Evolutionary conservation across 2,797 vertebrate species (phyloP).

Genomic region (Platyrinchus mystaceus): DNA sequence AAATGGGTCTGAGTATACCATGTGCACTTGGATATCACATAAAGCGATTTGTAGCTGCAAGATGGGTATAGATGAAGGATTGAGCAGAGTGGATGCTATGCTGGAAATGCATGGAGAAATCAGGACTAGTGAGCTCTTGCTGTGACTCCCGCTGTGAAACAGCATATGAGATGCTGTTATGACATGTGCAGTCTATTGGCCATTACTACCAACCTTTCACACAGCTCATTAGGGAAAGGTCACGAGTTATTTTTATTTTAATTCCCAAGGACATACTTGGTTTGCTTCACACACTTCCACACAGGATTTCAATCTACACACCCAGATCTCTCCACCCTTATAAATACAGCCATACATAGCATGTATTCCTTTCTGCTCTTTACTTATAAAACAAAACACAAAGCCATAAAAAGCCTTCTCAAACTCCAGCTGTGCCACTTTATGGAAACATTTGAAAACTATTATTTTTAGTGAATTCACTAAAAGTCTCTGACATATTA

Average conservation of each 20-base stretch:
- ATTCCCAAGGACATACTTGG: constrained; percentile 18
- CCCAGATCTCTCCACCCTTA: not conserved
- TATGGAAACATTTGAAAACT: constrained; percentile 50
- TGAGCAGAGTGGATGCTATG: not conserved
- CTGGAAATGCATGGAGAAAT: constrained; percentile 33
- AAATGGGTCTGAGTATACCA: not conserved
- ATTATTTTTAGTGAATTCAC: constrained; percentile 30
- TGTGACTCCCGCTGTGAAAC: constrained; percentile 33
- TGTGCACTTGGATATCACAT: not conserved
- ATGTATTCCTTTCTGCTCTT: constrained; percentile 21
- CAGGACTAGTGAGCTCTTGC: constrained; percentile 6
- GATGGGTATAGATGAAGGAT: not conserved
- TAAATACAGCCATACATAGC: not conserved
- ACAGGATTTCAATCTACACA: not conserved
- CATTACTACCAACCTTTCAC: constrained; percentile 51
- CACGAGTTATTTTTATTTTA: constrained; percentile 32
- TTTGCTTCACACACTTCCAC: constrained; percentile 36
- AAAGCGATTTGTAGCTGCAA: not conserved
- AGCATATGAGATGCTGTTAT: constrained; percentile 20
- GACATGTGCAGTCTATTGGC: constrained; percentile 23
- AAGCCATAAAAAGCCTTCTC: constrained; percentile 40
- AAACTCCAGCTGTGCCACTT: constrained; percentile 48
- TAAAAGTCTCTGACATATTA: not conserved
- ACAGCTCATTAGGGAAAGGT: constrained; percentile 55
- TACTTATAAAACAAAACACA: constrained; percentile 27